These are phyloP conservation scores for Cyprinodon variegatus DNA, from an alignment of 2,113 vertebrate genomes.

Conservation along the genomic window DNA sequence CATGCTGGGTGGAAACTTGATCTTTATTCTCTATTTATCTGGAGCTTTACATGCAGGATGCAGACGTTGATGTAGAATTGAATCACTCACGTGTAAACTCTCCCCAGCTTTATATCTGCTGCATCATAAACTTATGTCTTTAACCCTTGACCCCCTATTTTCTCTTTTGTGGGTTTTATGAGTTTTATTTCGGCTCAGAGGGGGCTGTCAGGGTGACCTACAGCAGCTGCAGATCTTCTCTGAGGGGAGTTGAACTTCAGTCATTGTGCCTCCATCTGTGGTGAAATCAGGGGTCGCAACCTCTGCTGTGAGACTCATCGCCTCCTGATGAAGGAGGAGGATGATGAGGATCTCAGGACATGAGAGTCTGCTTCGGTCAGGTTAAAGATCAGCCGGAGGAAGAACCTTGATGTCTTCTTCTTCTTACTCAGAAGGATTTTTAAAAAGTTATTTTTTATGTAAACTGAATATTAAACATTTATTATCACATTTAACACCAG, in stretches of 20 bases:
- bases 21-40: not conserved
- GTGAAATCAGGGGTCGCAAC: slow-evolving; percentile 50
- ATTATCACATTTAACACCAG: not conserved
- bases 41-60: not conserved
- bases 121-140: not conserved
- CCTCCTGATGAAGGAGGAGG: not conserved
- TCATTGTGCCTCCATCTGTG: slow-evolving; percentile 74
- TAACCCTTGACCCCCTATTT: slow-evolving; percentile 11
- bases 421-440: too few relatives aligned
- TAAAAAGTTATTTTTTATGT: not conserved
- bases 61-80: too few relatives aligned
- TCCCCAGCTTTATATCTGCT: not conserved
- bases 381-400: not conserved
- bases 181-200: slow-evolving; percentile 11
- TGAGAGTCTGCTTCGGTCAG: not conserved
- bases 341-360: slow-evolving; percentile 38
- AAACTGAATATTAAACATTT: not conserved
- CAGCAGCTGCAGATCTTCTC: slow-evolving; percentile 50
- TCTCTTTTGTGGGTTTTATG: slow-evolving; percentile 45
- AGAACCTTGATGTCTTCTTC: not conserved
- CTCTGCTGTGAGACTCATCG: slow-evolving; percentile 34
- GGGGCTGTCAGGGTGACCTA: not conserved
- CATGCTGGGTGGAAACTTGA: not conserved
- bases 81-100: too few relatives aligned
- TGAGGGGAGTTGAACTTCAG: slow-evolving; percentile 9